A percentile compares a stretch with the other conserved stretches of the same genome.
phyloP scores from a whole-genome alignment of 2,797 vertebrate genomes.

The Atherinosoma microstoma region DNA sequence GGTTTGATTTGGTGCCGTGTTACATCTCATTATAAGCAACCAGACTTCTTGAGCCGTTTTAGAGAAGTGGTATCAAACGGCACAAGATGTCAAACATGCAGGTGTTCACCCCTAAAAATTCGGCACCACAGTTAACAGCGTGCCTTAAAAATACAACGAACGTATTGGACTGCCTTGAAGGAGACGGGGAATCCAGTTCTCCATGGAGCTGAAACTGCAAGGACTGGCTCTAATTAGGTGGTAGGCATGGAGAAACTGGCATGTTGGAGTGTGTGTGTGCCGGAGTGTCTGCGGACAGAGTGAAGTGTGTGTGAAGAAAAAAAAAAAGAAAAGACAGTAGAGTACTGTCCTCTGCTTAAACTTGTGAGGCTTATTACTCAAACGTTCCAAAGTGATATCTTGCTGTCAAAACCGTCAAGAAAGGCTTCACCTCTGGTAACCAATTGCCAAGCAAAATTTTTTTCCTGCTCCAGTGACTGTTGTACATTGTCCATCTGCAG shows the following conservation, averaged over 20 bases:
- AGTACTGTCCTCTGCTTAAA: slow-evolving; percentile 69
- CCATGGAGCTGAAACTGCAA: slow-evolving; percentile 75
- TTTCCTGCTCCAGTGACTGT: slow-evolving; percentile 20
- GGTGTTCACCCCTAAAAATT: slow-evolving; percentile 72
- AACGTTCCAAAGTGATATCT: slow-evolving; percentile 65
- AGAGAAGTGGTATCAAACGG: slow-evolving; percentile 59
- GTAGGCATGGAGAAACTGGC: slow-evolving; percentile 74
- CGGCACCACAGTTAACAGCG: slow-evolving; percentile 65
- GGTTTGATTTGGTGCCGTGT: slow-evolving; percentile 64
- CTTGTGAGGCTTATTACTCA: slow-evolving; percentile 73
- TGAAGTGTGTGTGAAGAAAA: slow-evolving; percentile 21
- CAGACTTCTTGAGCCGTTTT: slow-evolving; percentile 60
- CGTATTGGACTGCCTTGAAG: slow-evolving; percentile 73
- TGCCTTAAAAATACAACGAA: slow-evolving; percentile 77
- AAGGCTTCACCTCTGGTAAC: slow-evolving; percentile 61
- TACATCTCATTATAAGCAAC: slow-evolving; percentile 57
- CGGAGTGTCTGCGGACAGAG: slow-evolving; percentile 14
- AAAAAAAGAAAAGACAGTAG: slow-evolving; percentile 60
- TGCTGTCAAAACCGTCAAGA: slow-evolving; percentile 61
- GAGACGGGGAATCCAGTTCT: slow-evolving; percentile 69
- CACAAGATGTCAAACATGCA: slow-evolving; percentile 73
- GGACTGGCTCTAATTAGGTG: slow-evolving; percentile 82
- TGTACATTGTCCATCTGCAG: slow-evolving; percentile 23
- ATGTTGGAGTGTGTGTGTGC: slow-evolving; percentile 55
- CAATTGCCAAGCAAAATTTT: slow-evolving; percentile 46